Base-by-base conservation (phyloP, 2,888 invertebrate species). In the Phaonia tiefii region DNA sequence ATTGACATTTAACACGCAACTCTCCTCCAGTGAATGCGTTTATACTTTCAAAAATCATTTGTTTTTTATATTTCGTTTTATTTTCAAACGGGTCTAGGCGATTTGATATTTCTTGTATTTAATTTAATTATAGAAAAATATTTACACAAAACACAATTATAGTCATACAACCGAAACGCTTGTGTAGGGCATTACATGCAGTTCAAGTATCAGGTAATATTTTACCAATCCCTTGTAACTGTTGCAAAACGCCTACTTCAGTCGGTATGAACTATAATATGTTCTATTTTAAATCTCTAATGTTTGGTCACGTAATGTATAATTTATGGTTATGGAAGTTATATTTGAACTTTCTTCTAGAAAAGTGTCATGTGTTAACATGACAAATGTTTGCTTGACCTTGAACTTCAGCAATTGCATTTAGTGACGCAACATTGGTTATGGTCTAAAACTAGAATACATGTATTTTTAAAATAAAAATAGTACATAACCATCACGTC, bases 1-100 rank as follows among this genome's bases (percentile, higher is more conserved):
- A 76, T 79, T 76, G 79, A 66, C 75, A 76, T 76, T 79, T 60
- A 70, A 71, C 79, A 79, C 73, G 72, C 78, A 82, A 79, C 8
- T 5, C 31, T 73, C 72, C 69, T 46, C 73, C 31, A 31, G 76
- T 56, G 73, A 80, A 66, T 69, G 73, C 73, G 65, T 73, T 80
- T 77, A 80, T 39, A 65, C 39, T 49, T 71, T 75, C 8, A 31
- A 31, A 31, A 5, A 31, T 31, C 8, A 31, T 31, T 31, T 31
- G 31, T 31, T n/a, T n/a, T n/a, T n/a, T n/a, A n/a, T n/a, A 31
- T 8, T 31, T 31, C 8, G 31, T 31, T 31, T 3, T 31, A 5
- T 3, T 31, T 8, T 31, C 31, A 31, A 31, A 31, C n/a, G n/a
- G 8, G 31, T 31, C 8, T 31, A 31, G 8, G 31, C 31, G 31